These are phyloP conservation scores for Etheostoma cragini DNA, from an alignment of 2,113 vertebrate genomes.

Conservation along the genomic window DNA sequence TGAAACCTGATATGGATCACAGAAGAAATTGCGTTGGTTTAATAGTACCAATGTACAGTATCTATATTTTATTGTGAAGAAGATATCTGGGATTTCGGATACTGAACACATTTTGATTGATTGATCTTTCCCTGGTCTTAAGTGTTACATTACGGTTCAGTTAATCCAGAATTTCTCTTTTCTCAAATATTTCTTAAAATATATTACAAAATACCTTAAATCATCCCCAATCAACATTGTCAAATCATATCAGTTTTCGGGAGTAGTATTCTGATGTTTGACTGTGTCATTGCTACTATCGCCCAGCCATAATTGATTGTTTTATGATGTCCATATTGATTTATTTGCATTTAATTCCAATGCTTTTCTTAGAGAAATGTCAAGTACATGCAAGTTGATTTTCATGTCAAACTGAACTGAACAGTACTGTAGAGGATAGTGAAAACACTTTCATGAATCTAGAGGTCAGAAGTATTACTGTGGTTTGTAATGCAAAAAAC, in stretches of 20 bases:
- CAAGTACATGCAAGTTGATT: neutral
- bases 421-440: neutral
- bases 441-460: neutral
- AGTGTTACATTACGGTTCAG: neutral
- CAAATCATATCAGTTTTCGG: neutral
- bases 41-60: neutral
- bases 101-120: neutral
- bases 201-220: neutral
- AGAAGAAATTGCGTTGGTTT: neutral
- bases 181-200: neutral
- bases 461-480: neutral
- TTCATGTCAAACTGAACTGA: neutral
- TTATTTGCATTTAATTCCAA: neutral
- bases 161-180: neutral
- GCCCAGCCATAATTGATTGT: neutral
- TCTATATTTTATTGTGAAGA: neutral
- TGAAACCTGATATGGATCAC: neutral
- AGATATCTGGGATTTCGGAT: neutral
- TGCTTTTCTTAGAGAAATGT: neutral
- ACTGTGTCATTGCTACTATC: neutral
- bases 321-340: neutral
- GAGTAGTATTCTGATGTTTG: neutral
- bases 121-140: neutral
- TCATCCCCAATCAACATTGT: neutral
- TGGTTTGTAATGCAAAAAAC: neutral